These are phyloP conservation scores for Hydrotaea cyrtoneurina DNA, from an alignment of 2,888 invertebrate species.

Conservation along the genomic window DNA sequence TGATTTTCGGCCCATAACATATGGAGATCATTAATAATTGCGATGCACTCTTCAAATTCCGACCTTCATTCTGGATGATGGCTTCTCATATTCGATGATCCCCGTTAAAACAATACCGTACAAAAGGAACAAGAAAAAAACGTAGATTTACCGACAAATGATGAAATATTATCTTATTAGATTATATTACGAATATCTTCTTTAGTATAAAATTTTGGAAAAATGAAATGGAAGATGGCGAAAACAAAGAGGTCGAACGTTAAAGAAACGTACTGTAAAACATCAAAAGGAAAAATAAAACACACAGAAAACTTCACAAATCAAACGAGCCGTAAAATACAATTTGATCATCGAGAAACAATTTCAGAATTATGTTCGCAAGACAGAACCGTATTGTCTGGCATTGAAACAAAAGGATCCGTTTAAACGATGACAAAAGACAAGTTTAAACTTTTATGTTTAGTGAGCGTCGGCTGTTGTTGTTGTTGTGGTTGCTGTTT, in stretches of 20 bases:
- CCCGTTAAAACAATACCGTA: background rate
- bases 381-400: slow-evolving; percentile 36
- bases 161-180: slow-evolving; percentile 67
- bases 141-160: slow-evolving; percentile 61
- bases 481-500: background rate
- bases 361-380: slow-evolving; percentile 18
- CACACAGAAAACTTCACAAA: slow-evolving; percentile 64
- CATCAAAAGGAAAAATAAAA: slow-evolving; percentile 53
- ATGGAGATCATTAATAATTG: no score
- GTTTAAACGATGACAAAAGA: slow-evolving; percentile 54
- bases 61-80: background rate
- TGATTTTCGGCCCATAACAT: no score
- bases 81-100: slow-evolving; percentile 30
- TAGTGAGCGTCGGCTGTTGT: background rate
- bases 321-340: slow-evolving; percentile 69
- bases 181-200: slow-evolving; percentile 62
- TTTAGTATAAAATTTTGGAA: background rate
- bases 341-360: slow-evolving; percentile 58
- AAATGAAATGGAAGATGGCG: slow-evolving; percentile 27
- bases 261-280: slow-evolving; percentile 1
- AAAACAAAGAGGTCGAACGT: slow-evolving; percentile 24
- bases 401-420: slow-evolving; percentile 63
- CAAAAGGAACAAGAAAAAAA: background rate
- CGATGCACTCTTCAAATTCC: no score
- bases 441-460: slow-evolving; percentile 19